These are phyloP conservation scores for Apaloderma vittatum DNA, from an alignment of 2,113 vertebrate species.

Conservation along the genomic window DNA sequence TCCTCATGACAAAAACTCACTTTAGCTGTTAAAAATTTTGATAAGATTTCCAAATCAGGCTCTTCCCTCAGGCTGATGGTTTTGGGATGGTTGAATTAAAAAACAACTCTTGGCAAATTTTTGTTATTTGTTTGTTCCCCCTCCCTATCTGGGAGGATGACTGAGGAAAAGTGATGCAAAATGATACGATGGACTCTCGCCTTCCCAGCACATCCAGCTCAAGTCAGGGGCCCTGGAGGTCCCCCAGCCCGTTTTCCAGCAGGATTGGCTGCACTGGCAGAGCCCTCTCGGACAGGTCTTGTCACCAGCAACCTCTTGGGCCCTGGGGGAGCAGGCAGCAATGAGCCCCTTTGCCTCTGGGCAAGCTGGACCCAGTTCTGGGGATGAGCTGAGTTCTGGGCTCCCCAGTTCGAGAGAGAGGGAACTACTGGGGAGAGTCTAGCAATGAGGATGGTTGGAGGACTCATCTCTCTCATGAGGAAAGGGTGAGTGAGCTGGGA, in stretches of 20 bases:
- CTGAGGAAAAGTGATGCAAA: neutral
- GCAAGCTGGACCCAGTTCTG: no score
- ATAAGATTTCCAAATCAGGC: neutral
- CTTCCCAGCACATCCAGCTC: neutral
- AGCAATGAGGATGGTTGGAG: no score
- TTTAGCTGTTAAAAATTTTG: neutral
- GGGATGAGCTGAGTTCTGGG: no score
- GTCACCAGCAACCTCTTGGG: no score
- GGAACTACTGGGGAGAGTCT: no score
- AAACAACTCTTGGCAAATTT: neutral
- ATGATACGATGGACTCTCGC: rapidly evolving
- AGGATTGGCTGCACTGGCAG: neutral
- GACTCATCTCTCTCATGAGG: no score
- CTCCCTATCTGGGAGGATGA: rapidly evolving
- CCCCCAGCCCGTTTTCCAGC: rapidly evolving
- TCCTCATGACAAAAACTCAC: neutral
- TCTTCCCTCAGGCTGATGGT: neutral
- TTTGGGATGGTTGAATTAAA: neutral
- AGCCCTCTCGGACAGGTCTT: no score
- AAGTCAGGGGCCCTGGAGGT: no score
- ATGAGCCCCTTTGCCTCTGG: neutral
- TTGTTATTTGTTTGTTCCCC: neutral
- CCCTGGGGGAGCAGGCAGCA: neutral
- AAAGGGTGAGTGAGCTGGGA: no score
- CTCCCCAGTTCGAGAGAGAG: no score